phyloP scores from a whole-genome alignment of 2,888 invertebrate species.

The Autographa gamma region DNA sequence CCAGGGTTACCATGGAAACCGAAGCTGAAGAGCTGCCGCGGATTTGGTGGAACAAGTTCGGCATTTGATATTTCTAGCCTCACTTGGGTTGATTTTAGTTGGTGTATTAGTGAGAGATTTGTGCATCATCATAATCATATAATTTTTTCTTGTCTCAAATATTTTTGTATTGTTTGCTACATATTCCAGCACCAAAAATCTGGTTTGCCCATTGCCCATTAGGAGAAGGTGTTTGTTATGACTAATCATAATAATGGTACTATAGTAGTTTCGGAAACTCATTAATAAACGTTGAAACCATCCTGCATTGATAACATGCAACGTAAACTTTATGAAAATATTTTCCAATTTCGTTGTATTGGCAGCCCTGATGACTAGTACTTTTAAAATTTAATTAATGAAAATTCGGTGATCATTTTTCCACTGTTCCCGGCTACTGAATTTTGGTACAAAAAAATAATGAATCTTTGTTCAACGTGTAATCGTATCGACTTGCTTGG shows the following conservation, averaged over 20 bases:
- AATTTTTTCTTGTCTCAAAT: too few species aligned
- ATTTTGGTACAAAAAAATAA: neutral
- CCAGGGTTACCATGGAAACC: conserved; percentile 34
- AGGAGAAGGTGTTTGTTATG: too few species aligned
- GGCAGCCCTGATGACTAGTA: neutral
- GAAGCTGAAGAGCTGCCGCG: neutral
- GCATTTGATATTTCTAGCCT: neutral
- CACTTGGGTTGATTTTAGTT: neutral
- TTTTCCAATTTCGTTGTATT: neutral
- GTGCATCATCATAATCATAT: too few species aligned
- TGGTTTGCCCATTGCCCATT: too few species aligned
- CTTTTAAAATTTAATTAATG: neutral
- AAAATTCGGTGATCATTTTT: neutral
- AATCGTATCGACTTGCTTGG: neutral
- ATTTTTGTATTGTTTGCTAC: too few species aligned
- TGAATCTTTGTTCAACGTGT: neutral
- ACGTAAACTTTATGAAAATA: too few species aligned
- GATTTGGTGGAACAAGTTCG: neutral
- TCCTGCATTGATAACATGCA: too few species aligned
- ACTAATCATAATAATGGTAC: too few species aligned
- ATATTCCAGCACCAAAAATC: too few species aligned
- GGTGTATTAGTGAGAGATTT: too few species aligned
- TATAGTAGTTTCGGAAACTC: too few species aligned
- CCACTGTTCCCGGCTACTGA: neutral
- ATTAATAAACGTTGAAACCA: too few species aligned